Base-by-base conservation (phyloP, 92 coral and sea anemone species). In the Bergia puertoricense region DNA sequence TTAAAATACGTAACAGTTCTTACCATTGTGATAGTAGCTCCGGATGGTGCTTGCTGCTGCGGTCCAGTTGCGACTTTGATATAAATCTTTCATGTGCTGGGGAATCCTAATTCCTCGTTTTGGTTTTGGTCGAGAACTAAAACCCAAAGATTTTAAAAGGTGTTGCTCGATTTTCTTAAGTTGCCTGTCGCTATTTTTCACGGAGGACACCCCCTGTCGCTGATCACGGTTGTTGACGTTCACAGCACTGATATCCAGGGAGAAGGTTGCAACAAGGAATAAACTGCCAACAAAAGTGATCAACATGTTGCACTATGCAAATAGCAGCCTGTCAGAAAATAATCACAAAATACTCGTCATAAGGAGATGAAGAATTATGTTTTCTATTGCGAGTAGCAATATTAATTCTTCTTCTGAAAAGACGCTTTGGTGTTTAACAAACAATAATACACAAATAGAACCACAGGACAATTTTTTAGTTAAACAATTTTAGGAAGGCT, bases 21-120 rank as follows among this genome's bases (percentile, higher is more conserved):
- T 89, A 95, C 99, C 99, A 86, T 88, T 86, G 85, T 96, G 96
- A 77, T 90, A 90, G 84, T 89, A 93, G 44, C 95, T 94, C 68
- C 99, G 86, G 62, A 95, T 93, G 22, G 98, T 96, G 91, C 92
- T 95, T 50, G 95, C 99, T 40, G 91, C 88, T 40, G 91, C 88
- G 65, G 96, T 95, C 96, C 96, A 93, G 73, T 90, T 88, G 85
- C 93, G 93, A 62, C 94, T 95, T 69, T 96, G 73, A 73, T 95
- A 96, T 83, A 96, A 88, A 69, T 96, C 99, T 79, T 76, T 48
- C 92, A 96, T 94, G 56, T 93, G 94, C 80, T 92, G 93, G 9
- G 99, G 99, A 23, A 96, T 93, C 67, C 86, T 91, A 7, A 89
- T 65, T 44, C 80, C 91, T 74, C 59, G 81, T 48, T 90, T 89